A percentile compares a stretch with the other conserved stretches of the same genome.
phyloP scores from a whole-genome alignment of 2,888 invertebrate species.

The Byasa hedistus region DNA sequence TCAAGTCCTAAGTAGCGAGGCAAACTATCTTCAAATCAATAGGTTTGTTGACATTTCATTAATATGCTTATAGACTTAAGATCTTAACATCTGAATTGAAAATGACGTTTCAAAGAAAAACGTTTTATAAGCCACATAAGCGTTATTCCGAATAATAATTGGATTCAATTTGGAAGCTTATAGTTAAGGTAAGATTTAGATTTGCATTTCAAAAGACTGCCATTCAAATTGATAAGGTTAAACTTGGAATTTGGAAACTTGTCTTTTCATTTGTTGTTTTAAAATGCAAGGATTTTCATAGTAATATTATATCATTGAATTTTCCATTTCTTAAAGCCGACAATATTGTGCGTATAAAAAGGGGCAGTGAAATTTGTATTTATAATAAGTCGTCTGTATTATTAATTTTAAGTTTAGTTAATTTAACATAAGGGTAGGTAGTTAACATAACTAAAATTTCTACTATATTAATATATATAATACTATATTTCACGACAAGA shows the following conservation, averaged over 20 bases:
- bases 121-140: neutral
- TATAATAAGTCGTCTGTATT: no score
- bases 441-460: no score
- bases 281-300: no score
- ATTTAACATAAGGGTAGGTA: no score
- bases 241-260: neutral
- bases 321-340: no score
- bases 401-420: no score
- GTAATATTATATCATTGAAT: no score
- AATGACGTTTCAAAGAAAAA: neutral
- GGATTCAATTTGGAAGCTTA: neutral
- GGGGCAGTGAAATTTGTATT: no score
- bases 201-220: conserved; percentile 1
- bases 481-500: no score
- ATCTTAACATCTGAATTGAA: neutral
- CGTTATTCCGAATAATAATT: neutral
- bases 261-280: no score
- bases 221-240: neutral
- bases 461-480: no score
- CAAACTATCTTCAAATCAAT: neutral
- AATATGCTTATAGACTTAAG: neutral
- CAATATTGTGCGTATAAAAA: no score
- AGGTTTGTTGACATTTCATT: neutral
- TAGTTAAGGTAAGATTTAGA: neutral
- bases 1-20: neutral